Percentiles rank a stretch among this genome's conserved stretches.
Conservation (phyloP, 2,797 vertebrate species). For the Poeciliopsis paucimaculata region DNA sequence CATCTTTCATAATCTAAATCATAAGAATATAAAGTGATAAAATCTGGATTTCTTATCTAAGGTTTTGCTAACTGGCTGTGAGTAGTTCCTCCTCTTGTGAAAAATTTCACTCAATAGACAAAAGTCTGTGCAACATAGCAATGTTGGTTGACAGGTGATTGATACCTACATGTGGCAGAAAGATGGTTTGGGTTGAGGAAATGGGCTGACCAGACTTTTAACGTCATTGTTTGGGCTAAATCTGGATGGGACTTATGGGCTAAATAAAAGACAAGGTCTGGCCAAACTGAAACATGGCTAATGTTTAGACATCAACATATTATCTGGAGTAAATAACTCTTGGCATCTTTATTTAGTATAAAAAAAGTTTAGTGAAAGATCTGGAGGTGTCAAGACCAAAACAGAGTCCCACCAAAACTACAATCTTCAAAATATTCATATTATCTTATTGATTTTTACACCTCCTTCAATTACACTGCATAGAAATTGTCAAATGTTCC, state of each 20-base stretch:
- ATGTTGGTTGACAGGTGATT: neutral
- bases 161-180: neutral
- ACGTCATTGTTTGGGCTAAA: neutral
- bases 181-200: neutral
- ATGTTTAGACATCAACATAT: neutral
- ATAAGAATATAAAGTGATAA: slow-evolving; percentile 7
- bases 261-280: neutral
- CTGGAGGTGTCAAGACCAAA: neutral
- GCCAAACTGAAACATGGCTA: neutral
- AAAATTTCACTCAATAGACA: neutral
- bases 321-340: neutral
- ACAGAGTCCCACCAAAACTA: neutral
- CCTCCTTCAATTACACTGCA: neutral
- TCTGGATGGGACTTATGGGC: neutral
- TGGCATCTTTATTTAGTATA: neutral
- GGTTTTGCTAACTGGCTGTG: neutral
- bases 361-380: neutral
- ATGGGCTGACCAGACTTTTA: neutral
- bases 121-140: neutral
- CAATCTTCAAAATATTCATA: neutral
- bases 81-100: neutral
- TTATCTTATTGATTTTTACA: neutral
- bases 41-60: neutral
- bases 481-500: neutral
- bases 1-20: slow-evolving; percentile 41